Evolutionary conservation across 2,888 invertebrate species (phyloP).

Genomic region (Prosopocoilus inquinatus): DNA sequence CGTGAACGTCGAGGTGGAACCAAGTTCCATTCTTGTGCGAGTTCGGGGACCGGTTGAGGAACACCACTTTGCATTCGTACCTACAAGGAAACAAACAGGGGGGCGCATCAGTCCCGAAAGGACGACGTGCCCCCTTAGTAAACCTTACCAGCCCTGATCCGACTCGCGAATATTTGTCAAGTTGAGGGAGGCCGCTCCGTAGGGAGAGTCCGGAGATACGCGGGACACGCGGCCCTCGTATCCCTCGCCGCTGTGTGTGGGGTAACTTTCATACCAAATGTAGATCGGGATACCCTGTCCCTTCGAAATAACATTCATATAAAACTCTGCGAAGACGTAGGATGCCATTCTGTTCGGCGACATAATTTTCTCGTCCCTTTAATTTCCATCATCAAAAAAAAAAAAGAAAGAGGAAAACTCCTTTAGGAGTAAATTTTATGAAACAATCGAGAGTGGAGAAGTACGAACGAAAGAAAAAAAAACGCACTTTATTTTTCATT

Average conservation of each 20-base stretch:
- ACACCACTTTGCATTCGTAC: slow-evolving; percentile 71
- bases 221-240: slow-evolving; percentile 90
- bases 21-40: slow-evolving; percentile 93
- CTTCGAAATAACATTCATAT: slow-evolving; percentile 51
- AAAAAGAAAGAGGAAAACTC: not conserved
- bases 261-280: slow-evolving; percentile 98
- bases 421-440: not conserved
- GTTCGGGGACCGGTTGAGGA: slow-evolving; percentile 91
- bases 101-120: not conserved
- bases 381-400: no score
- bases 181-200: slow-evolving; percentile 92
- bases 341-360: not conserved
- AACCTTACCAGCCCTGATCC: slow-evolving; percentile 95
- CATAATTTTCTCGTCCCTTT: not conserved
- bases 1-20: slow-evolving; percentile 97
- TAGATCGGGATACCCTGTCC: slow-evolving; percentile 95
- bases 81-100: slow-evolving; percentile 28
- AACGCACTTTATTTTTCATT: slow-evolving; percentile 6
- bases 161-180: slow-evolving; percentile 90
- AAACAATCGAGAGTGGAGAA: not conserved
- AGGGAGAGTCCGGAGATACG: slow-evolving; percentile 83
- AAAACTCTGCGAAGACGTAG: not conserved
- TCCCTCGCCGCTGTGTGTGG: slow-evolving; percentile 92
- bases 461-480: slow-evolving; percentile 3
- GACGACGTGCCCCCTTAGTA: slow-evolving; percentile 52